Base-by-base conservation (phyloP, 2,797 vertebrate species). In the Micropoecilia bifurca region DNA sequence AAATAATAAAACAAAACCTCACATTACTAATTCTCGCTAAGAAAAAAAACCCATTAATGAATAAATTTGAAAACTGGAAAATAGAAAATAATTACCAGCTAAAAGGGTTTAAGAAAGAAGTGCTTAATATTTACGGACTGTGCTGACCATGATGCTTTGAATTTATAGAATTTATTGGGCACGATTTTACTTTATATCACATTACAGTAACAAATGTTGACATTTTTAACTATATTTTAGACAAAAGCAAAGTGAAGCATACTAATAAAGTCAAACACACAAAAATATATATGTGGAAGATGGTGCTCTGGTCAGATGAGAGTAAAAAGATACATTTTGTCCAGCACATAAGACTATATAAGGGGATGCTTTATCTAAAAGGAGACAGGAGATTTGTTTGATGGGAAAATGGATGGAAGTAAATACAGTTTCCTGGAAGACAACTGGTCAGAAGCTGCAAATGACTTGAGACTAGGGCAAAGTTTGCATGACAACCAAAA, bases 1-100 rank as follows among this genome's bases (percentile, higher is more conserved):
- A 36, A 78, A 53, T 16, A 61, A 83, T 53, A n/a, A 53, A 79
- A 73, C 0, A 28, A 14, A 0, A 61, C 25, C 2, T 22, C 36
- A 1, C 59, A 80, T 59, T 43, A 36, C 6, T 69, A 4, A 41
- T 63, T 13, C 16, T 25, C 4, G 3, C 43, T 25, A 5, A 18
- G n/a, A 41, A 13, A 22, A 20, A 75, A 53, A 12, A 13, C 0
- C 9, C 30, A 25, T 59, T 16, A 22, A n/a, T 25, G 83, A 84
- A 81, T 22, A 14, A 53, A 80, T 12, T 36, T 33, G 13, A 80
- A 73, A 78, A 80, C 74, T 68, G 46, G 82, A 22, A 75, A 41
- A 63, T 9, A 25, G 22, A 45, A 69, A 69, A 28, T 3, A 46
- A 28, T 28, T 3, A 41, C 3, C 22, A 68, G 63, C 63, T 22